These are phyloP conservation scores for Chrysogorgia sp. DNA, from an alignment of 92 coral and sea anemone genomes.

Conservation along the genomic window DNA sequence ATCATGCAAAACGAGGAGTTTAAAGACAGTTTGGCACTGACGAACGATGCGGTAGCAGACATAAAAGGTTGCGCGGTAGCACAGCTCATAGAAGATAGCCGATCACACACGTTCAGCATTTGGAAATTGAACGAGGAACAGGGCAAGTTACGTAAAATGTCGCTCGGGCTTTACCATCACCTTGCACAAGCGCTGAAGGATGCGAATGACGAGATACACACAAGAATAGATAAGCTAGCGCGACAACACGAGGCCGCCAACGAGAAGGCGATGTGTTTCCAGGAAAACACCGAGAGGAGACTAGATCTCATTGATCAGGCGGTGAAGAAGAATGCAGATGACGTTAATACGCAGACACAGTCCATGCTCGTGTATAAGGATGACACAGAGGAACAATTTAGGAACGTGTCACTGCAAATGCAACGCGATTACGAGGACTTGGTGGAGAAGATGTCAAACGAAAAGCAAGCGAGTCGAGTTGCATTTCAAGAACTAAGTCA, in stretches of 20 bases:
- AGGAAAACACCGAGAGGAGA: neutral
- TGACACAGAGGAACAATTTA: conserved; percentile 2
- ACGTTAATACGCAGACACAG: neutral
- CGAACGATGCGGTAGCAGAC: too few relatives aligned
- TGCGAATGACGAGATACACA: neutral
- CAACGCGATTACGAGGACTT: conserved; percentile 28
- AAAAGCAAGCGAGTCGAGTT: neutral
- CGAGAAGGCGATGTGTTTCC: neutral
- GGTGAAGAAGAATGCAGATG: neutral
- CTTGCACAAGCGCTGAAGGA: neutral
- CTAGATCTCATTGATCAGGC: neutral
- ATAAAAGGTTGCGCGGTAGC: neutral
- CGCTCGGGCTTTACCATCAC: neutral
- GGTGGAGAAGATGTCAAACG: neutral
- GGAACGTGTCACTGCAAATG: conserved; percentile 5
- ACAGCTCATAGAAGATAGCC: neutral
- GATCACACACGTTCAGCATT: neutral
- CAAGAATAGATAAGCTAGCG: neutral
- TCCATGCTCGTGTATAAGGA: conserved; percentile 2
- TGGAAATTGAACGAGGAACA: neutral
- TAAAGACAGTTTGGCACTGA: too few relatives aligned
- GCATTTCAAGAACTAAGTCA: neutral
- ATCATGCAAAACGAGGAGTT: neutral
- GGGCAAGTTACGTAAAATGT: neutral
- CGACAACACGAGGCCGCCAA: neutral